Base-by-base conservation (phyloP, 2,113 vertebrate species). In the Pterocles orientalis region DNA sequence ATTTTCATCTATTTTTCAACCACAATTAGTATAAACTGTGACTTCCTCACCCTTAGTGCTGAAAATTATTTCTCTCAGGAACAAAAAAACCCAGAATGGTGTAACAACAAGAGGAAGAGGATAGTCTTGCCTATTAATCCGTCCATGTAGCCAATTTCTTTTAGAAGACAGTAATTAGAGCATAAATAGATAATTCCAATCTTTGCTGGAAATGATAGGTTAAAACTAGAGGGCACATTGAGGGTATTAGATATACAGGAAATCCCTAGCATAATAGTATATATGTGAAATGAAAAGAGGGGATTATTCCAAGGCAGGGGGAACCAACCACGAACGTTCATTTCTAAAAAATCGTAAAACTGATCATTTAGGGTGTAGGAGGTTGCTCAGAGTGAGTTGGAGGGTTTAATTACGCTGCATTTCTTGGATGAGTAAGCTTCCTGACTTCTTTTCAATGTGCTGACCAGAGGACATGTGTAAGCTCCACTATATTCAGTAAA, bases 401-500 rank as follows among this genome's bases (percentile, higher is more conserved):
- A 94, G 34, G 43, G 51, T 92, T 91, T 90, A 96, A 96, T 95
- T 86, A 90, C 6, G 5, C 72, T 78, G 56, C 5, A 31, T 95
- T 86, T 90, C 79, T 91, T 70, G 45, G 29, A 31, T 96, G 95
- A 95, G 82, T 95, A 96, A 96, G 82, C 33, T 93, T 92, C 85
- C 82, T 73, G 47, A 75, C 82, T 96, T 93, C 87, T 95, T 92
- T 95, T 94, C 93, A 51, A 81, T 39, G 71, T 64, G 85, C 60
- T 93, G 93, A 94, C 90, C 82, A 94, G 88, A 92, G 75, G 88
- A 94, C 69, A 66, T 29, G 66, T 53, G 87, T 86, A 86, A 92
- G 94, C 95, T 93, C 94, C 93, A 48, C 88, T 94, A 79, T 96
- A 80, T 88, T 95, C 93, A 96, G 76, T 70, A 90, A 91, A 95